Percentiles rank a stretch among this genome's conserved stretches.
Evolutionary conservation across 2,888 invertebrate genomes (phyloP).

Genomic region (Morpho helenor): DNA sequence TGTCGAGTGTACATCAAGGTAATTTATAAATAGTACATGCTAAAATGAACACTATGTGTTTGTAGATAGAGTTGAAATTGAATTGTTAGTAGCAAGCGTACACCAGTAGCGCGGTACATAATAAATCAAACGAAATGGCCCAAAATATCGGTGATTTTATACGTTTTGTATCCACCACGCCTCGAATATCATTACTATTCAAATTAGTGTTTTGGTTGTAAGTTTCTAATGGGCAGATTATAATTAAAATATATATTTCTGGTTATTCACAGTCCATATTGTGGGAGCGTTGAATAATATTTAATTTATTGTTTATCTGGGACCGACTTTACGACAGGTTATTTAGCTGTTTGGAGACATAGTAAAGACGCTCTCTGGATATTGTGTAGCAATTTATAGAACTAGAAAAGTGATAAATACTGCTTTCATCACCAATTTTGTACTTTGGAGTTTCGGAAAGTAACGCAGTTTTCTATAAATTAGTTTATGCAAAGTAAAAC

Average conservation of each 20-base stretch:
- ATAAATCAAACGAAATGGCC: conserved; percentile 55
- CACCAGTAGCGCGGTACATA: conserved; percentile 39
- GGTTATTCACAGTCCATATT: conserved; percentile 1
- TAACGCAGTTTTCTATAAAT: too few relatives aligned
- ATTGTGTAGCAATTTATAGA: too few relatives aligned
- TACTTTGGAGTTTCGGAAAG: too few relatives aligned
- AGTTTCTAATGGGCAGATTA: conserved; percentile 10
- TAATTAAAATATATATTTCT: conserved; percentile 8
- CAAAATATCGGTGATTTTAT: conserved; percentile 56
- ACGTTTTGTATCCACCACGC: conserved; percentile 17
- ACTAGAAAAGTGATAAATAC: too few relatives aligned
- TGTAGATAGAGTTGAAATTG: neutral
- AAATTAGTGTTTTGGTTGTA: conserved; percentile 21
- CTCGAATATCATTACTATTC: conserved; percentile 23
- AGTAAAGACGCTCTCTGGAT: too few relatives aligned
- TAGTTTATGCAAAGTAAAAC: too few relatives aligned
- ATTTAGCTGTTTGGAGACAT: neutral
- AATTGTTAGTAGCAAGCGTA: conserved; percentile 4
- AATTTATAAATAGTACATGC: neutral
- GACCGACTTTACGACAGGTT: neutral
- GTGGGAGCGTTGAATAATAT: neutral
- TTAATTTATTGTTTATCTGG: neutral
- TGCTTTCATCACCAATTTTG: too few relatives aligned
- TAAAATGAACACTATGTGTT: neutral
- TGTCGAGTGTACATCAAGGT: too few relatives aligned